A percentile compares a stretch with the other conserved stretches of the same genome.
phyloP scores from a whole-genome alignment of 2,797 vertebrate species.

The Crax fasciolata region DNA sequence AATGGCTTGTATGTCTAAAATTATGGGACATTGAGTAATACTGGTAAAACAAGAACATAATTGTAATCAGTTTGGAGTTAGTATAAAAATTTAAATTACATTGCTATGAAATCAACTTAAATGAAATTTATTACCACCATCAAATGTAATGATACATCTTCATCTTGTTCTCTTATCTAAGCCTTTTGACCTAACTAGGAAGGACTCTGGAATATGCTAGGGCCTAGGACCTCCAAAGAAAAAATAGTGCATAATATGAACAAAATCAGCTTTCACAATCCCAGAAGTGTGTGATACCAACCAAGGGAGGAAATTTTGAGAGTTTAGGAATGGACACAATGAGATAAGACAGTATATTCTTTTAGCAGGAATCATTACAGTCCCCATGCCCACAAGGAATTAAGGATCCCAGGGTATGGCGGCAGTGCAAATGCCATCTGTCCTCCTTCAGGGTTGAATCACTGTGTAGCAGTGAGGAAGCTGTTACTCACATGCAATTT shows the following conservation, averaged over 20 bases:
- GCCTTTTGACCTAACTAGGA: neutral
- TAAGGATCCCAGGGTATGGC: neutral
- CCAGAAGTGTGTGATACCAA: neutral
- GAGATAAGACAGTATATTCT: neutral
- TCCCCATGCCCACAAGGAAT: neutral
- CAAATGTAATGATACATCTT: neutral
- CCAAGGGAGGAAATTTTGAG: neutral
- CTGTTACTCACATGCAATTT: neutral
- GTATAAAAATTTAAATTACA: neutral
- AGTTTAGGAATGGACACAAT: neutral
- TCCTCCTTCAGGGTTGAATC: neutral
- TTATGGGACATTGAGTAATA: neutral
- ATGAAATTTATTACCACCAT: neutral
- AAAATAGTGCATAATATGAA: neutral
- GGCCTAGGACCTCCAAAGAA: neutral
- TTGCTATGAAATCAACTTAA: neutral
- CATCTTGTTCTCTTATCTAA: neutral
- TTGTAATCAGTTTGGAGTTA: neutral
- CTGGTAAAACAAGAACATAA: neutral
- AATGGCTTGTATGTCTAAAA: conserved; percentile 58
- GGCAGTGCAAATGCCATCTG: neutral
- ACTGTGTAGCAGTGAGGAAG: neutral
- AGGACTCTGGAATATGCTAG: neutral
- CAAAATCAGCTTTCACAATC: neutral
- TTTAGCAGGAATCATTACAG: neutral